Conservation (phyloP, 2,113 vertebrate genomes). For the Phyllopteryx taeniolatus region DNA sequence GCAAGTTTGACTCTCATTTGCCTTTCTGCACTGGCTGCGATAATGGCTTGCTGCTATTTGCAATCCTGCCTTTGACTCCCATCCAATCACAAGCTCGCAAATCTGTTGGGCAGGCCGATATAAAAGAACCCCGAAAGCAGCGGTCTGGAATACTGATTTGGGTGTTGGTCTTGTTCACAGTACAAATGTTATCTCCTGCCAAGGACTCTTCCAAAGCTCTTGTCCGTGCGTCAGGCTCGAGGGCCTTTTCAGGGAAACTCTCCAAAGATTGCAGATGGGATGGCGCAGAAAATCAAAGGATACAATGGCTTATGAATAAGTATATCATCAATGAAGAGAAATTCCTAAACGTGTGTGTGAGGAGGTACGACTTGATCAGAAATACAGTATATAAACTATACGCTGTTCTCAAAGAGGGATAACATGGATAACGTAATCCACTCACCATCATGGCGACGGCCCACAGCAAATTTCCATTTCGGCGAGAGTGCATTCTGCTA, state of each 20-base stretch:
- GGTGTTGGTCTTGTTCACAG: conserved; percentile 42
- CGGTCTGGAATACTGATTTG: conserved; percentile 32
- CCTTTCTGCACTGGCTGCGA: conserved; percentile 47
- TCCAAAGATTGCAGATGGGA: conserved; percentile 32
- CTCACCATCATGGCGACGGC: not conserved
- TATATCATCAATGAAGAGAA: not conserved
- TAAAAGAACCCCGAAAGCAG: conserved; percentile 35
- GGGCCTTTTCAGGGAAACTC: conserved; percentile 31
- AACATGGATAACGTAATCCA: not conserved
- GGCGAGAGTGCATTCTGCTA: conserved; percentile 7
- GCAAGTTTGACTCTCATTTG: conserved; percentile 48
- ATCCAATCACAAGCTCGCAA: conserved; percentile 51
- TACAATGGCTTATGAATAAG: conserved; percentile 19
- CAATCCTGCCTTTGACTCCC: conserved; percentile 50
- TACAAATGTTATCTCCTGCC: conserved; percentile 33
- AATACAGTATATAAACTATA: not conserved
- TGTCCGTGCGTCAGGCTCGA: conserved; percentile 19
- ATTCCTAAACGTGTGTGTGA: not conserved
- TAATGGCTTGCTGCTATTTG: conserved; percentile 48
- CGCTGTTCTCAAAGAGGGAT: not conserved
- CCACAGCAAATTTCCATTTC: not conserved
- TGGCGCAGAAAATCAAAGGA: conserved; percentile 19
- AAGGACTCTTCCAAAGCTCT: conserved; percentile 33
- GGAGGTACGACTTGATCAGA: not conserved
- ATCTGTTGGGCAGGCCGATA: conserved; percentile 43